Percentiles rank a stretch among this genome's conserved stretches.
Evolutionary conservation across 2,888 invertebrate genomes (phyloP).

Genomic region (Thelaira solivaga): DNA sequence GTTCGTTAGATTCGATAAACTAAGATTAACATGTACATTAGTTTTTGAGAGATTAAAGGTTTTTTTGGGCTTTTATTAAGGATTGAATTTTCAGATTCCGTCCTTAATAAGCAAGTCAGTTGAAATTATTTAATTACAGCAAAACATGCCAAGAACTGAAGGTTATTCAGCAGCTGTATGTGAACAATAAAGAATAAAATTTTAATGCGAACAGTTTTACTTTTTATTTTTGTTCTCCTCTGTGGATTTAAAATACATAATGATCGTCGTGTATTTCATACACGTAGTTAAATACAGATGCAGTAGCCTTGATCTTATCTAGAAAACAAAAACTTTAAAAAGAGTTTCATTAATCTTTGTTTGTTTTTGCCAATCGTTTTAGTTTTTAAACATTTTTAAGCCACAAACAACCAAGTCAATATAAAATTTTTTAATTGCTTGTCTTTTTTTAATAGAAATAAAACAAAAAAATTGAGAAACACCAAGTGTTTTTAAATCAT

Average conservation of each 20-base stretch:
- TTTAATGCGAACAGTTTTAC: background rate
- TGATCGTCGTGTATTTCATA: background rate
- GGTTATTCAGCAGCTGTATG: conserved; percentile 30
- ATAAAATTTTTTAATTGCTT: conserved; percentile 2
- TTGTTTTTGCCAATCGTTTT: background rate
- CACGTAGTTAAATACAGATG: conserved; percentile 18
- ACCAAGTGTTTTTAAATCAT: background rate
- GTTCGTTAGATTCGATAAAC: no score
- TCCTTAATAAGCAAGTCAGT: no score
- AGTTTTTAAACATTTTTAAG: conserved; percentile 1
- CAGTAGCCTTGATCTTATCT: conserved; percentile 45
- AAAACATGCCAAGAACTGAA: no score
- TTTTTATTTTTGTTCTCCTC: no score
- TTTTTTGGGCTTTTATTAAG: no score
- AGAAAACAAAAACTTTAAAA: conserved; percentile 6
- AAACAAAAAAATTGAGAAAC: background rate
- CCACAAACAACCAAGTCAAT: background rate
- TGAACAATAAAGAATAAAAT: background rate
- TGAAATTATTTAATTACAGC: no score
- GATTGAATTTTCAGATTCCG: no score
- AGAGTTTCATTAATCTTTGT: conserved; percentile 24
- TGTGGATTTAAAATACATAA: no score
- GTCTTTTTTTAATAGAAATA: background rate
- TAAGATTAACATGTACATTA: no score
- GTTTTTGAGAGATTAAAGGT: no score